Evolutionary conservation across 2,797 vertebrate species (phyloP).

Genomic region (Sebastes ruberrimus): DNA sequence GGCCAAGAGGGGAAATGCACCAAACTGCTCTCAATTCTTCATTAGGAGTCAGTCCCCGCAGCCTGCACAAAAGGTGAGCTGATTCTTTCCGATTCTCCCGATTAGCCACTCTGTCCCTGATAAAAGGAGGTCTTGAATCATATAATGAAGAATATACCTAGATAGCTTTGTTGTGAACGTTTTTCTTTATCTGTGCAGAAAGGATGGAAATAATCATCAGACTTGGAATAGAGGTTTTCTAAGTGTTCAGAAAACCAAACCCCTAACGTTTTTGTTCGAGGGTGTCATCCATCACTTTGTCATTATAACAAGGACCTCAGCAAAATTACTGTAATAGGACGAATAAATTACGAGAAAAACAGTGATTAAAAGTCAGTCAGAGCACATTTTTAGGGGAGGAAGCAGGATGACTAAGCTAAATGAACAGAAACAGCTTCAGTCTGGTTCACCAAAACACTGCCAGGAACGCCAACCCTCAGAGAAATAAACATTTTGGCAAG

Average conservation of each 20-base stretch:
- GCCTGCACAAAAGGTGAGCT: background rate
- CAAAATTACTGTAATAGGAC: background rate
- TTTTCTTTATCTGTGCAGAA: background rate
- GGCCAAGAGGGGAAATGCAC: background rate
- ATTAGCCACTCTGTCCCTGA: background rate
- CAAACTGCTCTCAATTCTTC: background rate
- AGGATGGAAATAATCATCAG: background rate
- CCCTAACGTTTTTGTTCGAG: background rate
- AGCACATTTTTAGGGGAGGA: background rate
- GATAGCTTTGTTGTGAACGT: background rate
- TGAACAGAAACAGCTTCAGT: background rate
- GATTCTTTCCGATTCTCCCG: background rate
- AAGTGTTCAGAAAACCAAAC: background rate
- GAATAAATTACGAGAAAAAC: background rate
- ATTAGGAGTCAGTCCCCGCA: background rate
- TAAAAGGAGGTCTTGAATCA: background rate
- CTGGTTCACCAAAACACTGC: background rate
- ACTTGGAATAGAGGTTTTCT: background rate
- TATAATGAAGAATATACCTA: background rate
- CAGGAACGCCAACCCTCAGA: constrained; percentile 3
- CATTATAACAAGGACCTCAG: background rate
- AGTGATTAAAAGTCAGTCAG: background rate
- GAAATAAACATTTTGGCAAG: constrained; percentile 8
- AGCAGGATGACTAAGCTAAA: background rate
- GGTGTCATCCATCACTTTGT: background rate